Conservation (phyloP, 2,888 invertebrate species). For the Crematogaster levior region DNA sequence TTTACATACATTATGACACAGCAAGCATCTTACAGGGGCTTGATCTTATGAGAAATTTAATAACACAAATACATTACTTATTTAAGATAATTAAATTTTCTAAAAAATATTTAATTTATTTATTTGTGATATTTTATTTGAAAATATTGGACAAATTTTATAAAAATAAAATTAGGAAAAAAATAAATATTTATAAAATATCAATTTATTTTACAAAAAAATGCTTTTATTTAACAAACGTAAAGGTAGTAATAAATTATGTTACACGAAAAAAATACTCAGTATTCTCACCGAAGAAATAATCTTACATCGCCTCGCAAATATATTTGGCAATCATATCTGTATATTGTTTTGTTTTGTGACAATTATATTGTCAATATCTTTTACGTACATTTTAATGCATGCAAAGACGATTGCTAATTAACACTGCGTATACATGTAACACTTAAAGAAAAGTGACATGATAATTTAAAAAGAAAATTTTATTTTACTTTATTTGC, state of each 20-base stretch:
- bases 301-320: constrained; percentile 12
- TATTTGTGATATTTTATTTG: background rate
- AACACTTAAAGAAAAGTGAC: constrained; percentile 27
- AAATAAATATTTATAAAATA: constrained; percentile 7
- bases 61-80: background rate
- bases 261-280: constrained; percentile 74
- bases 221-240: constrained; percentile 81
- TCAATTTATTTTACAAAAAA: constrained; percentile 60
- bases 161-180: background rate
- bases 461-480: too few relatives aligned
- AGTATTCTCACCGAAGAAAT: constrained; percentile 23
- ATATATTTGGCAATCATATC: constrained; percentile 6
- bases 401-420: constrained; percentile 4
- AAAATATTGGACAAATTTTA: background rate
- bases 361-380: constrained; percentile 6
- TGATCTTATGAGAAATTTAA: background rate
- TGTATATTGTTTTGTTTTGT: too few relatives aligned
- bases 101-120: background rate
- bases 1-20: background rate
- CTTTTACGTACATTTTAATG: background rate
- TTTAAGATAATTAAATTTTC: background rate
- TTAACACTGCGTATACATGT: constrained; percentile 43
- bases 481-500: background rate
- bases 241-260: constrained; percentile 76
- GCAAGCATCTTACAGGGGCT: constrained; percentile 15